Conservation (phyloP, 2,888 invertebrate species). For the Dynastes tityus region DNA sequence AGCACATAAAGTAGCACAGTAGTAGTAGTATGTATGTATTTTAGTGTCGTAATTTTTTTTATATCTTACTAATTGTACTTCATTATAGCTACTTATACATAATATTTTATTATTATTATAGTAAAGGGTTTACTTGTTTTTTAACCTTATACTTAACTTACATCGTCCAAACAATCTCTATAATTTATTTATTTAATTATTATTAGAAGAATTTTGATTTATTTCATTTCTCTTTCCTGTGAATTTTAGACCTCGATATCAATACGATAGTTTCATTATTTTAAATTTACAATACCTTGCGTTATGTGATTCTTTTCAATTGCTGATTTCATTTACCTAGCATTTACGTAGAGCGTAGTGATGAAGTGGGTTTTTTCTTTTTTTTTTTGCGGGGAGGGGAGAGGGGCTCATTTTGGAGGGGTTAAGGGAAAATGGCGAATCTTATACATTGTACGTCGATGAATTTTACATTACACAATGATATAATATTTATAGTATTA, state of each 20-base stretch:
- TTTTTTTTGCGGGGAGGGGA: neutral
- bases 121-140: constrained; percentile 29
- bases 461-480: neutral
- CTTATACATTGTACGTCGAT: constrained; percentile 34
- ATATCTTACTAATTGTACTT: constrained; percentile 51
- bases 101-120: constrained; percentile 28
- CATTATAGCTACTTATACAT: constrained; percentile 50
- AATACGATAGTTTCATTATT: neutral
- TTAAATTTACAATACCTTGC: neutral
- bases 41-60: constrained; percentile 53
- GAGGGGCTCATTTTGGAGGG: neutral
- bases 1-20: constrained; percentile 58
- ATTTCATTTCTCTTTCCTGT: neutral
- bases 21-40: constrained; percentile 52
- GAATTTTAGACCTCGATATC: constrained; percentile 1
- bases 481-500: constrained; percentile 13
- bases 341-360: neutral
- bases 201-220: constrained; percentile 48
- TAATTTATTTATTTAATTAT: constrained; percentile 21
- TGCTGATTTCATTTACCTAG: neutral
- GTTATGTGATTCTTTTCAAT: neutral
- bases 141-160: constrained; percentile 45
- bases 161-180: constrained; percentile 45
- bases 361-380: neutral
- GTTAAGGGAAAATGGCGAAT: constrained; percentile 2